A percentile compares a stretch with the other conserved stretches of the same genome.
Evolutionary conservation across 92 coral and sea anemone genomes (phyloP).

Genomic region (Montipora capitata): DNA sequence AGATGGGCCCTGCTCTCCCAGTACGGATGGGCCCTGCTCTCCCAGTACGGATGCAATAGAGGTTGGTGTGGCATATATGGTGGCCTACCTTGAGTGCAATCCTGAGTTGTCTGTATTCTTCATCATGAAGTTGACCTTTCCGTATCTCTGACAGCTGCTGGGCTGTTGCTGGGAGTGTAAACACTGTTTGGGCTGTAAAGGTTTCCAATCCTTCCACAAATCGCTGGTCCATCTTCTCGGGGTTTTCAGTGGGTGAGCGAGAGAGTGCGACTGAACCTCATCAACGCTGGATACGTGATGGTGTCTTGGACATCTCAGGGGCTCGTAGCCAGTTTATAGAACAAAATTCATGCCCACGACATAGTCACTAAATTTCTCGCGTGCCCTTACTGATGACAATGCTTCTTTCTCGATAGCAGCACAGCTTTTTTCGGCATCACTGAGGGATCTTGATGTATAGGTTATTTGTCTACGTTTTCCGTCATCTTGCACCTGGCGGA

Average conservation of each 20-base stretch:
- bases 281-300: constrained; percentile 30
- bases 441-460: constrained; percentile 78
- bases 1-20: too few species aligned
- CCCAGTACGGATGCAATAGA: constrained; percentile 67
- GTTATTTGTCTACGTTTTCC: constrained; percentile 68
- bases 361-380: constrained; percentile 67
- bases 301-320: constrained; percentile 61
- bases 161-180: constrained; percentile 60
- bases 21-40: constrained; percentile 57
- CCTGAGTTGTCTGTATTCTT: constrained; percentile 58
- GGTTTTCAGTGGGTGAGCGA: not conserved
- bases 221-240: not conserved
- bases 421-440: constrained; percentile 62
- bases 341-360: constrained; percentile 58
- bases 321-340: constrained; percentile 49
- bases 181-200: constrained; percentile 35
- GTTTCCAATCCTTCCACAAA: constrained; percentile 70
- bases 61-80: constrained; percentile 77
- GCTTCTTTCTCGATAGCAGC: constrained; percentile 78
- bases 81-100: constrained; percentile 72
- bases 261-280: not conserved
- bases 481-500: constrained; percentile 34
- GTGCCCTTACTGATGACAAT: constrained; percentile 63
- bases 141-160: constrained; percentile 67
- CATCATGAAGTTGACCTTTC: constrained; percentile 73